A percentile compares a stretch with the other conserved stretches of the same genome.
Conservation (phyloP, 2,888 invertebrate genomes). For the Eupeodes latifasciatus region DNA sequence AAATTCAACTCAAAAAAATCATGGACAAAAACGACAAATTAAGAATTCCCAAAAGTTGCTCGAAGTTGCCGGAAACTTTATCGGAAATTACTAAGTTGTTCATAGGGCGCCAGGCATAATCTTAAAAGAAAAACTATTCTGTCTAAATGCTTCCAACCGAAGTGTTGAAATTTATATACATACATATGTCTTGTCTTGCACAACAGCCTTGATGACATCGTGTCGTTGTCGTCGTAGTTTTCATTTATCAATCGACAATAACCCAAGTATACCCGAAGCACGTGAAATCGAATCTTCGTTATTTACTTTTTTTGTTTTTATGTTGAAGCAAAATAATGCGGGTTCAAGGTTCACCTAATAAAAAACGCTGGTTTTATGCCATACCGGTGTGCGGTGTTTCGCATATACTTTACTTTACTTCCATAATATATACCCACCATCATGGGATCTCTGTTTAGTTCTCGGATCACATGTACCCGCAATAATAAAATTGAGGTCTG, state of each 20-base stretch:
- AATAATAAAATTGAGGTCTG: conserved; percentile 18
- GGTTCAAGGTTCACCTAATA: conserved; percentile 60
- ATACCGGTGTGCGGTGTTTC: neutral
- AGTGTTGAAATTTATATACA: neutral
- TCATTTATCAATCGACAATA: conserved; percentile 52
- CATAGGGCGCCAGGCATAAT: no score
- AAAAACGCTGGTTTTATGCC: conserved; percentile 11
- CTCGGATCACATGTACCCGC: conserved; percentile 25
- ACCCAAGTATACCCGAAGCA: conserved; percentile 46
- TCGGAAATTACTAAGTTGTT: no score
- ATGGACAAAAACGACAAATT: no score
- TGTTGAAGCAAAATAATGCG: conserved; percentile 56
- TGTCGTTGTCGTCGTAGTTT: conserved; percentile 10
- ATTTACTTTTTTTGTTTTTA: neutral
- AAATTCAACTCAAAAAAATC: no score
- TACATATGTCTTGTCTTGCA: conserved; percentile 2
- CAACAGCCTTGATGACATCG: conserved; percentile 18
- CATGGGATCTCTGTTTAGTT: neutral
- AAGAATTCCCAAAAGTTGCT: no score
- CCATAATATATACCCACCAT: neutral
- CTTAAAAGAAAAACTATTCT: no score
- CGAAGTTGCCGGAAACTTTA: no score
- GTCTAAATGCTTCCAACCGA: neutral
- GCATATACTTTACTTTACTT: neutral
- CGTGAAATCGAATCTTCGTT: conserved; percentile 63